Percentiles rank a stretch among this genome's conserved stretches.
Evolutionary conservation across 2,113 vertebrate genomes (phyloP).

Genomic region (Grallaria varia): DNA sequence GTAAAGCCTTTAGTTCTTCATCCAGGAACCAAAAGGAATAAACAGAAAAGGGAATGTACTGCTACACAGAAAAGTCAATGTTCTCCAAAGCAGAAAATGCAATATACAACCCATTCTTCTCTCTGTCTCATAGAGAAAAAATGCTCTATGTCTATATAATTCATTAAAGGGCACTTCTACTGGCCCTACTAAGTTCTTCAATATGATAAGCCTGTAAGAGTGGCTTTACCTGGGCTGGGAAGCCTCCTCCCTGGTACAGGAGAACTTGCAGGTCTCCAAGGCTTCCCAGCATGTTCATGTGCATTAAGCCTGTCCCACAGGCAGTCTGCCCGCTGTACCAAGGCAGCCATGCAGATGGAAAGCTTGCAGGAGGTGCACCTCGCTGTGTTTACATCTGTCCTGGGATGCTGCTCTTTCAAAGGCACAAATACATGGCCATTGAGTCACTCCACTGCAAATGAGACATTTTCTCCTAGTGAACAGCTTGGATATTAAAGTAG

Average conservation of each 20-base stretch:
- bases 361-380: neutral
- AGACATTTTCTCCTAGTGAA: neutral
- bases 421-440: neutral
- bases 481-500: conserved; percentile 5
- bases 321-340: neutral
- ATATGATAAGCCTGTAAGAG: neutral
- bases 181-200: neutral
- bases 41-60: neutral
- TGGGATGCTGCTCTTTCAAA: neutral
- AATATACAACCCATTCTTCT: neutral
- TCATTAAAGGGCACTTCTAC: neutral
- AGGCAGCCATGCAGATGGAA: neutral
- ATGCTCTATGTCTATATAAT: neutral
- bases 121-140: neutral
- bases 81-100: neutral
- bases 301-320: neutral
- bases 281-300: accelerated
- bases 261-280: neutral
- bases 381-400: neutral
- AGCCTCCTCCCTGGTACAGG: neutral
- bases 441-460: neutral
- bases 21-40: neutral
- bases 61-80: neutral
- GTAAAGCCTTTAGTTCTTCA: neutral
- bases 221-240: neutral